Evolutionary conservation across 2,888 invertebrate species (phyloP).

Genomic region (Idaea dimidiata): DNA sequence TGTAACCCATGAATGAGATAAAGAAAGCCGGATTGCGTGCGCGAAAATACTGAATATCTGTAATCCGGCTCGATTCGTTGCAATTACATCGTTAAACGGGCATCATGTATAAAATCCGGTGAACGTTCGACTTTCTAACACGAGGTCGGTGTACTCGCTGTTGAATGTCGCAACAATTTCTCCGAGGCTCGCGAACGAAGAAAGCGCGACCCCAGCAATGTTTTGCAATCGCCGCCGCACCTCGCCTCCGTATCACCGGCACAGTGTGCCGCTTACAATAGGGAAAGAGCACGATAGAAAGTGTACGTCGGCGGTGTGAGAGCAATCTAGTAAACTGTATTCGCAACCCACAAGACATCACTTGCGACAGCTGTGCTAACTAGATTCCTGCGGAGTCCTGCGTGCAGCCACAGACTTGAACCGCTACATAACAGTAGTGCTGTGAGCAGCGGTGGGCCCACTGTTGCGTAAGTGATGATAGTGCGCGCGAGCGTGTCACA

Average conservation of each 20-base stretch:
- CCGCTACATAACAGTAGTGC: conserved; percentile 41
- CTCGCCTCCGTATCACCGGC: conserved; percentile 36
- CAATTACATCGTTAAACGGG: conserved; percentile 77
- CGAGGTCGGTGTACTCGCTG: conserved; percentile 75
- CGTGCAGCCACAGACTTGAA: conserved; percentile 51
- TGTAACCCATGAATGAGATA: conserved; percentile 60
- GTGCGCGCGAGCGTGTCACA: conserved; percentile 72
- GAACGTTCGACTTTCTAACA: conserved; percentile 80
- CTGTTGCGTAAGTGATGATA: conserved; percentile 72
- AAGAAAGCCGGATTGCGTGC: conserved; percentile 78
- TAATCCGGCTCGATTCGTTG: conserved; percentile 71
- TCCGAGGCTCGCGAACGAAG: conserved; percentile 77
- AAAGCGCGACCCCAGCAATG: conserved; percentile 78
- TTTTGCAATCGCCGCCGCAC: conserved; percentile 71
- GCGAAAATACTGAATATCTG: conserved; percentile 72
- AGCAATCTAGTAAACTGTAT: conserved; percentile 46
- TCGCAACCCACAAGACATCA: conserved; percentile 33
- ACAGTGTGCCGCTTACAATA: conserved; percentile 38
- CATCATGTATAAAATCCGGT: conserved; percentile 76
- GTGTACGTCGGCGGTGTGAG: conserved; percentile 56
- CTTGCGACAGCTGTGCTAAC: conserved; percentile 59
- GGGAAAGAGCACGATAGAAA: conserved; percentile 68
- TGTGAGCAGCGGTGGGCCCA: conserved; percentile 49
- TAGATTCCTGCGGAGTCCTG: conserved; percentile 54
- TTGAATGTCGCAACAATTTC: conserved; percentile 79